A percentile compares a stretch with the other conserved stretches of the same genome.
Conservation (phyloP, 2,797 vertebrate genomes). For the Paramormyrops hopkinsi region DNA sequence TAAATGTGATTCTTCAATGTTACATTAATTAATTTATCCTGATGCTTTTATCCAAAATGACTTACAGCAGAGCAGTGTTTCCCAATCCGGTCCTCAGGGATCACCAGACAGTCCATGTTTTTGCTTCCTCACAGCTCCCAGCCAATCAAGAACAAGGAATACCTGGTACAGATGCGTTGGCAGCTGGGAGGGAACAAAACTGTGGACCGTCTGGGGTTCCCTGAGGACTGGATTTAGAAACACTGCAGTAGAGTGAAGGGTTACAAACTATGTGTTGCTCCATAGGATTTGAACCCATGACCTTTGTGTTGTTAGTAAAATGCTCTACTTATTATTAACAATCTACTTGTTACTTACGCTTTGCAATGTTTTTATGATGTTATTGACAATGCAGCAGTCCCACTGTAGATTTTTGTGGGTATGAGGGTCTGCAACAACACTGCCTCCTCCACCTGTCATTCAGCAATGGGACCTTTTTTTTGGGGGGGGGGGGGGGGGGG, state of each 20-base stretch:
- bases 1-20: neutral
- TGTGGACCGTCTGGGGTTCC: neutral
- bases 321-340: neutral
- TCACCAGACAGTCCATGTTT: neutral
- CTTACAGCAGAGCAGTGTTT: neutral
- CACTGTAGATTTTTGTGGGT: neutral
- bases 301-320: neutral
- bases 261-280: neutral
- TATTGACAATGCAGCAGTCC: neutral
- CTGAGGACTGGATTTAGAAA: neutral
- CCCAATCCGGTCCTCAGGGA: neutral
- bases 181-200: neutral
- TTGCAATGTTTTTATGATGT: neutral
- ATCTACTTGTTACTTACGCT: neutral
- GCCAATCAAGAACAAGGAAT: neutral
- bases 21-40: neutral
- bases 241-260: neutral
- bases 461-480: neutral
- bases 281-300: neutral
- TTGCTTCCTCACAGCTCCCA: neutral
- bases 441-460: neutral
- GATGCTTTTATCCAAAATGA: neutral
- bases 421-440: neutral
- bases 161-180: neutral
- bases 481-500: neutral